Percentiles rank a stretch among this genome's conserved stretches.
Conservation (phyloP, 1,140 invertebrate species). For the Gyrodactylus bullatarudis region DNA sequence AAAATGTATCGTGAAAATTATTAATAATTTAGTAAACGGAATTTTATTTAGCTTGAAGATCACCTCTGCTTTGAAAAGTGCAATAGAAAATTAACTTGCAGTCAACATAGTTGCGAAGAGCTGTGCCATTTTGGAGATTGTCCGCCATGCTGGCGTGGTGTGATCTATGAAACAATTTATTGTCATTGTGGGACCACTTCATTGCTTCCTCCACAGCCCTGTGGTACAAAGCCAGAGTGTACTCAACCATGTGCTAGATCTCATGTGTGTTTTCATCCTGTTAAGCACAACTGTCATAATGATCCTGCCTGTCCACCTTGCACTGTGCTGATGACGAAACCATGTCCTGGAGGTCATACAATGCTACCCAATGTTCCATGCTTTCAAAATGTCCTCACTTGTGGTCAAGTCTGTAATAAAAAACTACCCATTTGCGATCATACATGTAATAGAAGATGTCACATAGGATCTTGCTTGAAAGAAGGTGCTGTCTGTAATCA, state of each 20-base stretch:
- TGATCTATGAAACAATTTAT: background rate
- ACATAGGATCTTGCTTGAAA: background rate
- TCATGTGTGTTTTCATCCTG: background rate
- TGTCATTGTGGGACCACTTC: background rate
- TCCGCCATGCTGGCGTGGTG: background rate
- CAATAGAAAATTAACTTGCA: background rate
- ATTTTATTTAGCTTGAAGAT: background rate
- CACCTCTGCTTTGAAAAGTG: background rate
- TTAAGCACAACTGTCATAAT: background rate
- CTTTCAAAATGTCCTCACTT: background rate
- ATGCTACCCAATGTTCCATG: background rate
- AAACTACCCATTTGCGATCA: background rate
- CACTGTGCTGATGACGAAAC: background rate
- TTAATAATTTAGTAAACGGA: too few species aligned
- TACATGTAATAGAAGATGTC: background rate
- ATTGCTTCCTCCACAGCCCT: background rate
- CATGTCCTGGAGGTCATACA: background rate
- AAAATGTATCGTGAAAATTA: too few species aligned
- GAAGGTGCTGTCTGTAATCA: background rate
- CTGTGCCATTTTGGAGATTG: constrained; percentile 2
- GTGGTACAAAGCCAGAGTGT: background rate
- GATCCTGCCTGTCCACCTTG: background rate
- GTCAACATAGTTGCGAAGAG: background rate
- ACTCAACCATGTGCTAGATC: background rate
- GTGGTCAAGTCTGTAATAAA: background rate